These are phyloP conservation scores for Melanotaenia pygmaea DNA, from an alignment of 2,797 vertebrate genomes.

Conservation along the genomic window DNA sequence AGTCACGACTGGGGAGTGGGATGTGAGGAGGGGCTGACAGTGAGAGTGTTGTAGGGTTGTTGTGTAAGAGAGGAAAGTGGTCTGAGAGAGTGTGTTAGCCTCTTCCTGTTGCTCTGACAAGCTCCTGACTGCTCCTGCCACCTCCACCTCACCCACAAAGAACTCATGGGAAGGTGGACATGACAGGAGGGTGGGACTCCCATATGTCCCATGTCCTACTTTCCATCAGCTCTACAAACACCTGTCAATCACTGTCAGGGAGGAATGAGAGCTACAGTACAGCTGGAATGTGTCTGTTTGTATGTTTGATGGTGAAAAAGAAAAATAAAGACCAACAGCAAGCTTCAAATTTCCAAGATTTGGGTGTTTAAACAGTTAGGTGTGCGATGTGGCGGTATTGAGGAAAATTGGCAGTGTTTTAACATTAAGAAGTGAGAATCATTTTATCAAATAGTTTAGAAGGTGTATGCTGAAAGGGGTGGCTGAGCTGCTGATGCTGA, in stretches of 20 bases:
- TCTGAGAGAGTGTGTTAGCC: slow-evolving; percentile 42
- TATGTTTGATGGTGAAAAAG: slow-evolving; percentile 10
- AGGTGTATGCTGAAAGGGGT: slow-evolving; percentile 18
- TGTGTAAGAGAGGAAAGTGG: slow-evolving; percentile 48
- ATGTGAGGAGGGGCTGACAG: slow-evolving; percentile 53
- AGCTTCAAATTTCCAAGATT: slow-evolving; percentile 1
- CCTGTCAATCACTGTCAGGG: slow-evolving; percentile 91
- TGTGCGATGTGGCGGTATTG: neutral
- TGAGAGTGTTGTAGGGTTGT: slow-evolving; percentile 60
- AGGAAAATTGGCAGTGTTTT: neutral
- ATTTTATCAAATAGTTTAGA: neutral
- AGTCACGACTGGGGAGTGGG: slow-evolving; percentile 50
- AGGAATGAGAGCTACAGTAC: slow-evolving; percentile 61
- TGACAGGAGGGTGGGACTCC: slow-evolving; percentile 87
- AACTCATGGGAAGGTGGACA: slow-evolving; percentile 83
- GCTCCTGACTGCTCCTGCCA: slow-evolving; percentile 79
- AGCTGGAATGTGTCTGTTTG: slow-evolving; percentile 51
- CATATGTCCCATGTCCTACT: slow-evolving; percentile 91
- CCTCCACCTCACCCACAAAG: slow-evolving; percentile 80
- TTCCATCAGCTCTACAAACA: slow-evolving; percentile 84
- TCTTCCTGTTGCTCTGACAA: slow-evolving; percentile 80
- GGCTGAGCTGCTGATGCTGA: slow-evolving; percentile 52
- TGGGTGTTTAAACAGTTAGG: neutral
- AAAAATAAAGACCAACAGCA: neutral
- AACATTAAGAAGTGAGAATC: neutral